phyloP scores from a whole-genome alignment of 2,113 vertebrate genomes.

The Crotalus tigris region DNA sequence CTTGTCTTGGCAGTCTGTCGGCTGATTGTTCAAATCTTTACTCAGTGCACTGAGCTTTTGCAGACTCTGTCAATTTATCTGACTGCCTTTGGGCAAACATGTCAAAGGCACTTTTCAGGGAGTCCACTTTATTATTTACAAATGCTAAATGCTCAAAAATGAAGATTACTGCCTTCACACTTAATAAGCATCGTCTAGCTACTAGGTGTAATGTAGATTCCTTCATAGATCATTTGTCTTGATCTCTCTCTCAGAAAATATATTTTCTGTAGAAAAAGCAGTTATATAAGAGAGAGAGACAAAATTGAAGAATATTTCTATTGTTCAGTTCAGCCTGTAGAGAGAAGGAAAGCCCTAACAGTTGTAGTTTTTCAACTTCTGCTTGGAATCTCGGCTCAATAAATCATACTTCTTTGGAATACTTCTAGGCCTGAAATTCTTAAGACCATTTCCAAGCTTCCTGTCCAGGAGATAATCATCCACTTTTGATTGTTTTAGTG shows the following conservation, averaged over 20 bases:
- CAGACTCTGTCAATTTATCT: not conserved
- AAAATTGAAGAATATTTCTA: not conserved
- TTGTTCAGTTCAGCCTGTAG: not conserved
- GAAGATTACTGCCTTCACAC: not conserved
- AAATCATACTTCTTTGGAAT: not conserved
- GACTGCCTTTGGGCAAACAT: not conserved
- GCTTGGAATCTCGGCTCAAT: not conserved
- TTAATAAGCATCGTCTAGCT: not conserved
- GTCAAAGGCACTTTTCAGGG: not conserved
- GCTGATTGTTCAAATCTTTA: not conserved
- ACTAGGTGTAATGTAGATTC: not conserved
- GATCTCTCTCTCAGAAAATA: not conserved
- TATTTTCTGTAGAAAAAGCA: not conserved
- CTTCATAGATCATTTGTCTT: not conserved
- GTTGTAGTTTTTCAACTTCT: not conserved
- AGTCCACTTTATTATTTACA: not conserved
- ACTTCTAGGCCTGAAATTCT: not conserved
- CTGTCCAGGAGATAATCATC: not conserved
- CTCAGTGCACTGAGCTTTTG: not conserved
- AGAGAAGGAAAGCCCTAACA: not conserved
- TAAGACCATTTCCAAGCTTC: not conserved
- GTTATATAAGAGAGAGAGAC: not conserved
- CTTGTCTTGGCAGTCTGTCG: not conserved
- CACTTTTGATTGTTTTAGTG: not conserved
- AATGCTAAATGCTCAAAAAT: not conserved